A percentile compares a stretch with the other conserved stretches of the same genome.
phyloP scores from a whole-genome alignment of 2,888 invertebrate species.

The Cosmia pyralina region DNA sequence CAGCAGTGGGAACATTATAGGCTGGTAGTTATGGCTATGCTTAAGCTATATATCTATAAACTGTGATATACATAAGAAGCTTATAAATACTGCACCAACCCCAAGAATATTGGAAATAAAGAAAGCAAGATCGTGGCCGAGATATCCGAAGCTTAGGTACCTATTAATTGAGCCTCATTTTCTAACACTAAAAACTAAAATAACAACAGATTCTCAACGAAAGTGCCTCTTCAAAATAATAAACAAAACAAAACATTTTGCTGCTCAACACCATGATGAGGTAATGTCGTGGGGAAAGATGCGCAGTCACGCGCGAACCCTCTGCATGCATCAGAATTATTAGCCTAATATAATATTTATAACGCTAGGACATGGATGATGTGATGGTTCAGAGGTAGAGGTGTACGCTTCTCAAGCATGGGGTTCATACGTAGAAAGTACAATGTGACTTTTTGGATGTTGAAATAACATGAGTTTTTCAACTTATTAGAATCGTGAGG shows the following conservation, averaged over 20 bases:
- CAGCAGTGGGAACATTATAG: too few species aligned
- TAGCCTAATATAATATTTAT: conserved; percentile 72
- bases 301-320: conserved; percentile 72
- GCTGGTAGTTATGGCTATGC: too few species aligned
- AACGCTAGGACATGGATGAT: conserved; percentile 51
- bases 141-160: background rate
- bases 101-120: background rate
- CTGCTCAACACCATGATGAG: conserved; percentile 41
- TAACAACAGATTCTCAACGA: conserved; percentile 32
- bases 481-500: background rate
- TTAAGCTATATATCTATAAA: background rate
- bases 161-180: conserved; percentile 2
- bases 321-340: conserved; percentile 74
- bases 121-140: background rate
- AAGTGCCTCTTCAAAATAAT: conserved; percentile 42
- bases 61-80: background rate
- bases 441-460: background rate
- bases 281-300: conserved; percentile 56
- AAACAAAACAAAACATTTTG: conserved; percentile 57
- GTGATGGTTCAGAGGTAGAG: background rate
- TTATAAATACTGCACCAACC: too few species aligned
- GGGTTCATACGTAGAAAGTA: background rate
- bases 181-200: conserved; percentile 20
- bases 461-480: background rate
- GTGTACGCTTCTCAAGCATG: background rate